Conservation (phyloP, 2,888 invertebrate genomes). For the Drosophila tanythrix region DNA sequence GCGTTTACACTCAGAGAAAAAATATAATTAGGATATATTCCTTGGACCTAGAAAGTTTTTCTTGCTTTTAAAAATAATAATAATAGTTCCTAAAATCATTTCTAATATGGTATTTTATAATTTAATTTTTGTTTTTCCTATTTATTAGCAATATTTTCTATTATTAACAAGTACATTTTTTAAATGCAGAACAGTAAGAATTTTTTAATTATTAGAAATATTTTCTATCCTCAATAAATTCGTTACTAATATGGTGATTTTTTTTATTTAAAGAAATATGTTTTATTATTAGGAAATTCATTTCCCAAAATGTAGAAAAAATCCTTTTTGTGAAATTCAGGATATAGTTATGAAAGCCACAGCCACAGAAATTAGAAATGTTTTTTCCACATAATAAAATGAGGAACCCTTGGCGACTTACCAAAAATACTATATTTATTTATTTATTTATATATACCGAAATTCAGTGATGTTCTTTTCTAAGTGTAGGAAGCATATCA, state of each 20-base stretch:
- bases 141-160: not conserved
- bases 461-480: not conserved
- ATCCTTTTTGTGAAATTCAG: too few relatives aligned
- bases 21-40: not conserved
- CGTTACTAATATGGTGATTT: not conserved
- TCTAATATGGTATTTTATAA: too few relatives aligned
- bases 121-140: too few relatives aligned
- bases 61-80: not conserved
- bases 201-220: not conserved
- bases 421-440: not conserved
- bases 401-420: not conserved
- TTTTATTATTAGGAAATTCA: not conserved
- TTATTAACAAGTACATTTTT: not conserved
- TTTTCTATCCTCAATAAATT: not conserved
- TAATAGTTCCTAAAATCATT: not conserved
- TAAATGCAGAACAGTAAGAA: not conserved
- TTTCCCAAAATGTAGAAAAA: not conserved
- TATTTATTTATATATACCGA: not conserved
- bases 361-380: not conserved
- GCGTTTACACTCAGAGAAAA: not conserved
- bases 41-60: not conserved
- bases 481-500: conserved; percentile 1
- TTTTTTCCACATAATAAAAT: not conserved
- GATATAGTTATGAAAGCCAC: too few relatives aligned
- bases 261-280: not conserved